Evolutionary conservation across 2,797 vertebrate species (phyloP), one percentile per base, ranked within the genome.

Genomic region (Carduelis carduelis): DNA sequence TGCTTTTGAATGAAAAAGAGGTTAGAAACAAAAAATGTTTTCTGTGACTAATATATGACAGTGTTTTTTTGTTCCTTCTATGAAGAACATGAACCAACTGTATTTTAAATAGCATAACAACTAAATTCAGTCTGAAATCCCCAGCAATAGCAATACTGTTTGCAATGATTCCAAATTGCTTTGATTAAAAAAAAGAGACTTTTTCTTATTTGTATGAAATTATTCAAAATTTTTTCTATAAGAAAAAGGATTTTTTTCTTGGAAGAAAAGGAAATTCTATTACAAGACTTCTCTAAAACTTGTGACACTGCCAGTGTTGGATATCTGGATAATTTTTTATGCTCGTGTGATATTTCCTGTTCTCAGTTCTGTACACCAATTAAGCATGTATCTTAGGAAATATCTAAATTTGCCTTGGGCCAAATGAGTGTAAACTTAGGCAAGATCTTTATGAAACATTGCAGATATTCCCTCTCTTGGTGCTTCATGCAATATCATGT

Each of bases 401-500:
- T 49, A 47, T 5, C 56, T 63, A 46, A 66, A 44, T 55, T 14
- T 50, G 14, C 8, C 14, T 60, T 81, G 23, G 66, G 28, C 28
- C 23, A 66, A 3, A 18, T 41, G 47, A 53, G 24, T 2, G 2
- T 41, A 47, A 83, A 56, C 6, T n/a, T 71, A 11, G 21, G 2
- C 12, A 35, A 47, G 23, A 15, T 47, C 32, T 83, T 0, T 21
- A 9, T 21, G 46, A 69, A 76, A 39, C 5, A 8, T 3, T 9
- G 2, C 1, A 18, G 11, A 5, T 50, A 2, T 18, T 13, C 7
- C 37, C 11, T 77, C 14, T 80, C 18, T 57, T 9, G 21, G 34
- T 30, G 22, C 39, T 79, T 56, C 10, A 1, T 70, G 18, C 14
- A 70, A 2, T 26, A 1, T 35, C 12, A 0, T 27, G 11, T 14